These are phyloP conservation scores for Nymphalis polychloros DNA, from an alignment of 2,888 invertebrate genomes.

Conservation along the genomic window DNA sequence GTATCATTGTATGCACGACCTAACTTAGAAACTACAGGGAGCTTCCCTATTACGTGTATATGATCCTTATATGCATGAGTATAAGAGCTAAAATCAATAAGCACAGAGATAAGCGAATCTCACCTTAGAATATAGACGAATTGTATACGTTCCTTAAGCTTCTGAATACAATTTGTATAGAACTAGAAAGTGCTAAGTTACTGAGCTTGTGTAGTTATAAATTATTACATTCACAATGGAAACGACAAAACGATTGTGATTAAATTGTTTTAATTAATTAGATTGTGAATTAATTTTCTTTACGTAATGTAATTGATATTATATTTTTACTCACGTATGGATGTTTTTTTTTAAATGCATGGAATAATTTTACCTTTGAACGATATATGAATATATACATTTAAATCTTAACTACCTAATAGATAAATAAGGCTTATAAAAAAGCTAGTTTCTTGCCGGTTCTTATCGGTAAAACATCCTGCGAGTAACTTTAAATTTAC, in stretches of 20 bases:
- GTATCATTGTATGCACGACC: conserved; percentile 55
- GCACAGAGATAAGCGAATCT: neutral
- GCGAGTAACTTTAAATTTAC: too few relatives aligned
- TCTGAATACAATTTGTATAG: conserved; percentile 22
- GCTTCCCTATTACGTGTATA: neutral
- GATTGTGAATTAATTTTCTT: too few relatives aligned
- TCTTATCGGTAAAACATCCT: too few relatives aligned
- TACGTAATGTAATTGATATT: too few relatives aligned
- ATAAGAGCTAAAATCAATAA: conserved; percentile 14
- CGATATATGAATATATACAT: too few relatives aligned
- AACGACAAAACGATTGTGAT: neutral
- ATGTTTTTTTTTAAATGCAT: too few relatives aligned
- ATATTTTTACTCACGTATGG: too few relatives aligned
- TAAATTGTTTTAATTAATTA: neutral
- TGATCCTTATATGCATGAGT: conserved; percentile 4
- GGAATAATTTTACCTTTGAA: too few relatives aligned
- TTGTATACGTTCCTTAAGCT: conserved; percentile 26
- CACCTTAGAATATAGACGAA: conserved; percentile 19
- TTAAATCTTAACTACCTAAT: too few relatives aligned
- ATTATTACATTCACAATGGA: conserved; percentile 1
- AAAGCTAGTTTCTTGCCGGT: too few relatives aligned
- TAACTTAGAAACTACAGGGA: conserved; percentile 28
- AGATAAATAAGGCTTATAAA: too few relatives aligned
- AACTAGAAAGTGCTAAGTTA: conserved; percentile 15
- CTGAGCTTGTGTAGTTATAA: neutral